Conservation (phyloP, 2,888 invertebrate genomes). For the Diarsia brunnea region DNA sequence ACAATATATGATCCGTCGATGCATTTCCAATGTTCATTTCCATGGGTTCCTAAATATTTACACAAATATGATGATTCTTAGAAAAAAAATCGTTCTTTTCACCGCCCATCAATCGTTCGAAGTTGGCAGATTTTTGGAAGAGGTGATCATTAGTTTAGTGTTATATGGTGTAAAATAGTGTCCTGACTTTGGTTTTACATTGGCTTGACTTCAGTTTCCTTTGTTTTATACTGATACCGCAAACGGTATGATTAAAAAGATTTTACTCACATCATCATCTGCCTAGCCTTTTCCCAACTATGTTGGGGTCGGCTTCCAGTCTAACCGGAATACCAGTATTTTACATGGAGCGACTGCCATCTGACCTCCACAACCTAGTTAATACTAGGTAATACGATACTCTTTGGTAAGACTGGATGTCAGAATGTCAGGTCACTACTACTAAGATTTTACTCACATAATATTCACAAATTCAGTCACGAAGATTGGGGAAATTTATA, state of each 20-base stretch:
- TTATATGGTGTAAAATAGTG: neutral
- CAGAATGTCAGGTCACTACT: too few relatives aligned
- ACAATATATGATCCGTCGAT: slow-evolving; percentile 83
- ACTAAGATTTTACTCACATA: neutral
- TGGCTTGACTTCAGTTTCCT: neutral
- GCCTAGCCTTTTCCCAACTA: too few relatives aligned
- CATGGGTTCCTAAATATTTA: slow-evolving; percentile 60
- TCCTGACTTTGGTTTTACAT: neutral
- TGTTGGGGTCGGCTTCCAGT: too few relatives aligned
- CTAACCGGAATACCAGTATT: too few relatives aligned
- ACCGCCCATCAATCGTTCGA: slow-evolving; percentile 35
- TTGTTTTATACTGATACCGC: neutral
- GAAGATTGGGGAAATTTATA: too few relatives aligned
- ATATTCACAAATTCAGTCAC: neutral
- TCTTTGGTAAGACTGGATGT: too few relatives aligned
- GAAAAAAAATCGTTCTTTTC: slow-evolving; percentile 16
- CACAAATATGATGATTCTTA: slow-evolving; percentile 34
- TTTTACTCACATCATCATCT: neutral
- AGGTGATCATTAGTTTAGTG: neutral
- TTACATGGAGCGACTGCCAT: too few relatives aligned
- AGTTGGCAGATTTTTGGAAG: neutral
- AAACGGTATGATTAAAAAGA: neutral
- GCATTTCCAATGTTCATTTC: slow-evolving; percentile 67
- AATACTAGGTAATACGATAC: too few relatives aligned
- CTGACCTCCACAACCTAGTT: too few relatives aligned